Conservation (phyloP, 2,797 vertebrate species). For the Borostomias antarcticus region DNA sequence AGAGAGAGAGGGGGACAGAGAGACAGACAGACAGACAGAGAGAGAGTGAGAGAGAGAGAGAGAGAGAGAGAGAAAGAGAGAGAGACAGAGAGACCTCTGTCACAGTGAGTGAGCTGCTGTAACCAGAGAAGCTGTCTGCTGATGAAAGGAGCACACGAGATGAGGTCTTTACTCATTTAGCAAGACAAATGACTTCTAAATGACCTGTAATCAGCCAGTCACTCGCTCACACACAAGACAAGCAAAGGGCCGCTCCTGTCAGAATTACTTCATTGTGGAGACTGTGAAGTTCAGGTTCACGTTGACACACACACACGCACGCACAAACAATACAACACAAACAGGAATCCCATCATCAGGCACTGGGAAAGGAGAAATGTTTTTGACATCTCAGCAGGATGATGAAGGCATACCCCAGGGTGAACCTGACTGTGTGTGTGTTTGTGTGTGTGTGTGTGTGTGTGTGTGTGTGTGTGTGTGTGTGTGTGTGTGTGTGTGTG, state of each 20-base stretch:
- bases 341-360: neutral
- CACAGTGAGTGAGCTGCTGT: neutral
- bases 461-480: neutral
- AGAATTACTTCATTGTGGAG: too few relatives aligned
- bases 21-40: neutral
- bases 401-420: neutral
- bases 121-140: neutral
- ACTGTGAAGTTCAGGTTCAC: too few relatives aligned
- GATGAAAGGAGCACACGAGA: neutral
- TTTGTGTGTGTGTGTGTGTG: neutral
- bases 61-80: neutral
- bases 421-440: neutral
- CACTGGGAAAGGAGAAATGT: neutral
- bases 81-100: neutral
- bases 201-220: neutral
- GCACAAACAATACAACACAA: neutral
- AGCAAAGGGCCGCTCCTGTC: too few relatives aligned
- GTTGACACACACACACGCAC: too few relatives aligned
- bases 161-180: slow-evolving; percentile 2
- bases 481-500: neutral
- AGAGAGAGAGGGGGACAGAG: neutral
- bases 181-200: slow-evolving; percentile 4
- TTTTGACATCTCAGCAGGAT: neutral
- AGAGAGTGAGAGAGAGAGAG: neutral
- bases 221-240: too few relatives aligned